These are phyloP conservation scores for Dichetophora obliterata DNA, from an alignment of 2,888 invertebrate species.

Conservation along the genomic window DNA sequence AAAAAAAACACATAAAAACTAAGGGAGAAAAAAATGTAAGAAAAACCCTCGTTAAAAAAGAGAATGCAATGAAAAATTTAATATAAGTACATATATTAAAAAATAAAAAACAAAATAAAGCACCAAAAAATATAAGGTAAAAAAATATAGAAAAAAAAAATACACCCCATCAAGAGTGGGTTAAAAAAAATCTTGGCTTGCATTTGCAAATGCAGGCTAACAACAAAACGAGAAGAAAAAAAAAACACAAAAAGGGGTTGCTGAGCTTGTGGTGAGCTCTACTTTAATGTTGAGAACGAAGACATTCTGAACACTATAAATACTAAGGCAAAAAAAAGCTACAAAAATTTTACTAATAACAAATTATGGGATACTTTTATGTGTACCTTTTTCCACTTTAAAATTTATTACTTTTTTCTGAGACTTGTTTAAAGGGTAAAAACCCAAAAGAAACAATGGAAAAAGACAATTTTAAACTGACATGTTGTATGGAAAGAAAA, in stretches of 20 bases:
- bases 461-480: no score
- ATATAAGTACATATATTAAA: slow-evolving; percentile 36
- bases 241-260: slow-evolving; percentile 32
- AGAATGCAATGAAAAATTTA: slow-evolving; percentile 42
- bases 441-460: not conserved
- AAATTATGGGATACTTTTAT: slow-evolving; percentile 5
- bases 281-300: not conserved
- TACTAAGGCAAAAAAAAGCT: not conserved
- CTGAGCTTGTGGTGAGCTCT: slow-evolving; percentile 20
- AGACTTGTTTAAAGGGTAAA: not conserved
- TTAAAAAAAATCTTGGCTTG: slow-evolving; percentile 17
- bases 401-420: slow-evolving; percentile 19
- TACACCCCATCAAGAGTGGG: slow-evolving; percentile 16
- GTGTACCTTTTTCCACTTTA: not conserved
- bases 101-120: slow-evolving; percentile 2
- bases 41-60: slow-evolving; percentile 39
- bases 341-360: not conserved
- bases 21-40: not conserved
- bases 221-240: not conserved
- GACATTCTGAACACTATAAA: slow-evolving; percentile 8
- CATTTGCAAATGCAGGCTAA: not conserved
- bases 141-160: slow-evolving; percentile 18
- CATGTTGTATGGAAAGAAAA: no score
- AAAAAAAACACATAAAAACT: slow-evolving; percentile 10
- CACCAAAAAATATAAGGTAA: slow-evolving; percentile 13